phyloP scores from a whole-genome alignment of 2,113 vertebrate species.

The Pardalotus punctatus region DNA sequence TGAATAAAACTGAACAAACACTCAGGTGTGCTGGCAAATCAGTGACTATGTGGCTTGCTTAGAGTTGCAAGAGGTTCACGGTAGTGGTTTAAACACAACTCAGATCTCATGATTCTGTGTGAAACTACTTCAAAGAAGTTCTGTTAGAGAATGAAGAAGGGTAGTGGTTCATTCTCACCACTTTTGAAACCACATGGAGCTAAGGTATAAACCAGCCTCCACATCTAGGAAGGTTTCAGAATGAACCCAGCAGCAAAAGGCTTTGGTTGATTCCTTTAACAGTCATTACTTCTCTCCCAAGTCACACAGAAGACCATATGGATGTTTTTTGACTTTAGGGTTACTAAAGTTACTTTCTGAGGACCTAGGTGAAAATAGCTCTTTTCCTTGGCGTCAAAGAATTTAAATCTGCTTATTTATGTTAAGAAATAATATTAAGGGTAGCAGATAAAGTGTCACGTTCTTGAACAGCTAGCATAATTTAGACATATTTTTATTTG shows the following conservation, averaged over 20 bases:
- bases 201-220: background rate
- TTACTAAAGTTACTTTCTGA: background rate
- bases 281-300: background rate
- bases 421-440: background rate
- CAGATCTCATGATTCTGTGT: background rate
- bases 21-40: background rate
- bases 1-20: background rate
- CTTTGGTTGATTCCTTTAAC: background rate
- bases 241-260: background rate
- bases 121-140: background rate
- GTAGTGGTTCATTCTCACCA: background rate
- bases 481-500: background rate
- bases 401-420: background rate
- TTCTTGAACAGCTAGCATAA: background rate
- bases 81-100: background rate
- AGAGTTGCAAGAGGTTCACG: fast-evolving
- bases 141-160: background rate
- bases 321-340: too few relatives aligned
- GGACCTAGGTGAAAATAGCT: background rate
- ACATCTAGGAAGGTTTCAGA: fast-evolving
- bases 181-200: background rate
- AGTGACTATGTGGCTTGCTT: background rate
- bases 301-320: background rate
- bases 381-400: background rate
- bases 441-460: background rate